Evolutionary conservation across 1,140 invertebrate species (phyloP), one percentile per base, ranked within the genome.

Genomic region (Metaphire vulgaris): DNA sequence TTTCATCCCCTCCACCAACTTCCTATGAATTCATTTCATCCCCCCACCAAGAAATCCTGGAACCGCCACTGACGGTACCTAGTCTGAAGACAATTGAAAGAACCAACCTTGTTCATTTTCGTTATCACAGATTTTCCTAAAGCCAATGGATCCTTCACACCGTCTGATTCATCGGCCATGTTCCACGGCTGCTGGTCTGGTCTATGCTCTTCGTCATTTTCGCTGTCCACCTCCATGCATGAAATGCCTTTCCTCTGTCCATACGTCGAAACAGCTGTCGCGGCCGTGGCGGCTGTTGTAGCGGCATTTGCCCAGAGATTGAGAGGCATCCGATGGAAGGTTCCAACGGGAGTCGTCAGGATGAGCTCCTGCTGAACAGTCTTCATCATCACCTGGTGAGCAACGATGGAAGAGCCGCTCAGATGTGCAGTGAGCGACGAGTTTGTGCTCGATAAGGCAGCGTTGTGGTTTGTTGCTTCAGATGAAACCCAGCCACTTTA

Each of bases 341-440:
- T 83, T 14, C 84, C 84, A 74, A 84, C 83, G 0, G 84, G 83
- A 29, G 83, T 85, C 72, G 83, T 81, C 12, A 85, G 74, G 14
- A 85, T 81, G 66, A 84, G 80, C 77, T 83, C 78, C 29, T 41
- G 70, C n/a, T 78, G 65, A 28, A 76, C 70, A 15, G 80, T 69
- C 1, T 83, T 80, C 30, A 79, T 70, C 2, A 80, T 75, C 34
- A 80, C 69, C 21, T 80, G 74, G 30, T 80, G 79, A 28, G 79
- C 69, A 67, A 79, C 68, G 16, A 79, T 77, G 0, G 78, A 68
- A 66, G 77, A 32, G 31, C 30, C 66, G n/a, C 16, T 64, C 33
- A 28, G 70, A 14, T 67, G 29, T 30, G 15, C 78, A 73, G 26
- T 78, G 70, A 65, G 74, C 68, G 78, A 79, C 16, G 79, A 79